Evolutionary conservation across 2,113 vertebrate genomes (phyloP).

Genomic region (Lanius collurio): DNA sequence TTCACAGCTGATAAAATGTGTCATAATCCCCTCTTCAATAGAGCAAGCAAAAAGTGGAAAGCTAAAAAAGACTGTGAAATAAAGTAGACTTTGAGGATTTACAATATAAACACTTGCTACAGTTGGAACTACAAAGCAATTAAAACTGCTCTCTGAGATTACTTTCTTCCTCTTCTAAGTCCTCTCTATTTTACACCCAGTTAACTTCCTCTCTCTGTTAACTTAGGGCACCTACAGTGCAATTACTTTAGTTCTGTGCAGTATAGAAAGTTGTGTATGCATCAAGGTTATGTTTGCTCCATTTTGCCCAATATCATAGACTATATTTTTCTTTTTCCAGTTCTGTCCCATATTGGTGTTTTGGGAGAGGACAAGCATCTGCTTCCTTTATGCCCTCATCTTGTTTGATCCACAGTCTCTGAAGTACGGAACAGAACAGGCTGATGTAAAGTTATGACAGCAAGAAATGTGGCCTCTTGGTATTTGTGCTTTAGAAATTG

Average conservation of each 20-base stretch:
- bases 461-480: background rate
- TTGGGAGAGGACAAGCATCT: background rate
- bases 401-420: background rate
- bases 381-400: background rate
- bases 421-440: background rate
- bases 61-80: background rate
- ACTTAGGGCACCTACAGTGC: background rate
- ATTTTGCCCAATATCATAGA: background rate
- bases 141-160: background rate
- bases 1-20: background rate
- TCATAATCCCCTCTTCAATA: background rate
- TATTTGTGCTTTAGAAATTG: background rate
- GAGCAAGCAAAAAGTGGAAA: background rate
- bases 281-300: accelerated
- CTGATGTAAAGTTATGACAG: background rate
- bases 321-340: background rate
- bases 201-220: background rate
- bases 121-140: background rate
- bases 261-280: background rate
- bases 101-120: background rate
- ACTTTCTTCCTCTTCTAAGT: background rate
- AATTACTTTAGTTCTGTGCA: background rate
- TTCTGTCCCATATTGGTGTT: background rate
- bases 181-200: background rate
- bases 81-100: background rate